A percentile compares a stretch with the other conserved stretches of the same genome.
Evolutionary conservation across 2,797 vertebrate genomes (phyloP).

Genomic region (Borostomias antarcticus): DNA sequence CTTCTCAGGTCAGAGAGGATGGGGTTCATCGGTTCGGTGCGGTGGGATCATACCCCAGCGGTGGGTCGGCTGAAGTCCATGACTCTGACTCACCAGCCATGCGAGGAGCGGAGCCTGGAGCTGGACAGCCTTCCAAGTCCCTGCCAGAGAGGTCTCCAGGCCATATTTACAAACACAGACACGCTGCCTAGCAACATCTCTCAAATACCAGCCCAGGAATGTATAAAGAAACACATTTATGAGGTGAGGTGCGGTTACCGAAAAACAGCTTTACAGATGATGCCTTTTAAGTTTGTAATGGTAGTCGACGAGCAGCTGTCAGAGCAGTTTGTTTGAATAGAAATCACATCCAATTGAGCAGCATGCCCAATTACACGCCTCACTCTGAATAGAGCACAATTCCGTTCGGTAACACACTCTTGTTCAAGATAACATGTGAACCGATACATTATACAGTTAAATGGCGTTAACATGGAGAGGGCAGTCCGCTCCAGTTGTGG

Average conservation of each 20-base stretch:
- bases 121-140: constrained; percentile 32
- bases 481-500: too few relatives aligned
- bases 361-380: background rate
- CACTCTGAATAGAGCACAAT: background rate
- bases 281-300: constrained; percentile 21
- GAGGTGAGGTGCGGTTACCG: constrained; percentile 4
- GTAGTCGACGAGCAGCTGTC: constrained; percentile 25
- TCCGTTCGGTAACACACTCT: background rate
- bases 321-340: background rate
- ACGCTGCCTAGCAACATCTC: constrained; percentile 60
- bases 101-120: constrained; percentile 22
- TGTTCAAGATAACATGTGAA: too few relatives aligned
- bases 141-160: constrained; percentile 40
- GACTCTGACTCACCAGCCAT: constrained; percentile 38
- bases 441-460: too few relatives aligned
- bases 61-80: constrained; percentile 28
- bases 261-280: constrained; percentile 16
- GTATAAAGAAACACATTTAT: constrained; percentile 13
- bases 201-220: constrained; percentile 44
- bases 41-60: constrained; percentile 17
- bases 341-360: background rate
- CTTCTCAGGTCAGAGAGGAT: background rate
- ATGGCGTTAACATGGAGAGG: background rate
- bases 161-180: constrained; percentile 60
- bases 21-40: constrained; percentile 9